phyloP scores from a whole-genome alignment of 2,888 invertebrate genomes.

The Agrenia bidenticulata region DNA sequence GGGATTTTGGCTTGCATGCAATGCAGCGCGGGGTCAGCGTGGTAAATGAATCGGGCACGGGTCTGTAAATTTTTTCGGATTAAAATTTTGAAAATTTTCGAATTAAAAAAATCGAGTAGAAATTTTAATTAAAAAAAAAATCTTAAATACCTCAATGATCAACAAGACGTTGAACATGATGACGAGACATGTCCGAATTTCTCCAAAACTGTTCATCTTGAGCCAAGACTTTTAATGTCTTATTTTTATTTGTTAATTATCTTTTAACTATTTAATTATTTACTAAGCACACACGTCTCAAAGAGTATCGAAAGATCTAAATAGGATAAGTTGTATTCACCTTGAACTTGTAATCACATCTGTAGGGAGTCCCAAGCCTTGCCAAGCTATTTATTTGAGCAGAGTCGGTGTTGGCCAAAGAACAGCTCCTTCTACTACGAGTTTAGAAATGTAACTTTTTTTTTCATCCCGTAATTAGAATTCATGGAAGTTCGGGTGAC shows the following conservation, averaged over 20 bases:
- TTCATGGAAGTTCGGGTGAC: too few species aligned
- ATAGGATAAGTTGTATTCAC: too few species aligned
- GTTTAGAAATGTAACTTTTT: too few species aligned
- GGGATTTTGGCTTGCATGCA: slow-evolving; percentile 31
- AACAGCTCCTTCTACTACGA: too few species aligned
- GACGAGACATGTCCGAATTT: slow-evolving; percentile 32
- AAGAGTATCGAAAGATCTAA: too few species aligned
- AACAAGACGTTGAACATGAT: slow-evolving; percentile 27
- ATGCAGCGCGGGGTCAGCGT: slow-evolving; percentile 34
- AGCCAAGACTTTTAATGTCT: neutral
- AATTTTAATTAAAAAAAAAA: neutral
- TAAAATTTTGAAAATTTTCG: neutral
- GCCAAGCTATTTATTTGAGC: slow-evolving; percentile 2
- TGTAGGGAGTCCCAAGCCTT: neutral
- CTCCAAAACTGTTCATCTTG: slow-evolving; percentile 33
- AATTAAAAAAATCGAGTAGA: neutral
- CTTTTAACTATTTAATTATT: too few species aligned
- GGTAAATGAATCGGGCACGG: slow-evolving; percentile 37
- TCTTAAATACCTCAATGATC: slow-evolving; percentile 27
- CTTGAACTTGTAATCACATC: slow-evolving; percentile 1
- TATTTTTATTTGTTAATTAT: too few species aligned
- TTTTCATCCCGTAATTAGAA: too few species aligned
- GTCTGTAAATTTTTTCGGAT: slow-evolving; percentile 24
- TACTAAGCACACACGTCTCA: too few species aligned
- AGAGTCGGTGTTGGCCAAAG: too few species aligned